phyloP scores from a whole-genome alignment of 30 jellyfish, hydroid and myxozoan species.

The Rhopilema esculentum region DNA sequence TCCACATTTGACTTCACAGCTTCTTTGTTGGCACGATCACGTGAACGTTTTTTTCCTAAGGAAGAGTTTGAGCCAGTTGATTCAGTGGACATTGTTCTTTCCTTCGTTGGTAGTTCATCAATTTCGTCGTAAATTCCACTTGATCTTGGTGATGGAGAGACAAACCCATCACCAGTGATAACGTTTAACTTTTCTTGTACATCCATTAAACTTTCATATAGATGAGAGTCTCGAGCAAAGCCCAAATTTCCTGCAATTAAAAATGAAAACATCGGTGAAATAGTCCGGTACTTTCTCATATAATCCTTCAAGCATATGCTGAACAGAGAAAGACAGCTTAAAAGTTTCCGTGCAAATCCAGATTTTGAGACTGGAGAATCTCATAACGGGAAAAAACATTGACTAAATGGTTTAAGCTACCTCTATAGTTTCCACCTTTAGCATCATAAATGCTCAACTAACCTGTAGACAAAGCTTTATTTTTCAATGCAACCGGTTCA shows the following conservation, averaged over 20 bases:
- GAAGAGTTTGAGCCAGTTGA: slow-evolving; percentile 33
- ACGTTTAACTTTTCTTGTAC: slow-evolving; percentile 1
- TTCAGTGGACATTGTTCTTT: slow-evolving; percentile 49
- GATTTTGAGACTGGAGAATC: too few species aligned
- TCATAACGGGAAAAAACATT: neutral
- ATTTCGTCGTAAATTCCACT: slow-evolving; percentile 63
- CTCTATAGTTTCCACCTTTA: too few species aligned
- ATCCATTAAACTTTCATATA: slow-evolving; percentile 50
- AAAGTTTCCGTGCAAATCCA: too few species aligned
- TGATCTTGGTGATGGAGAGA: neutral
- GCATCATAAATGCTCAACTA: too few species aligned
- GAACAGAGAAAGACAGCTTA: too few species aligned
- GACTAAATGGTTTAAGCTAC: too few species aligned
- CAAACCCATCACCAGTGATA: neutral
- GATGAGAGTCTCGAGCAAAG: neutral
- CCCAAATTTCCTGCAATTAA: slow-evolving; percentile 33
- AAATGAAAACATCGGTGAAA: neutral
- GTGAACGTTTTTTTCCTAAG: slow-evolving; percentile 37
- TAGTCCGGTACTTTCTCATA: too few species aligned
- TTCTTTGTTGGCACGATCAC: neutral
- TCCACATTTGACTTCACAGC: slow-evolving; percentile 23
- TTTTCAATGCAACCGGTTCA: slow-evolving; percentile 35
- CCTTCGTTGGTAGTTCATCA: slow-evolving; percentile 13
- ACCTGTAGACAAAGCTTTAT: slow-evolving; percentile 68
- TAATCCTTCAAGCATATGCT: too few species aligned